phyloP scores from a whole-genome alignment of 2,113 vertebrate species.

The Plecotus auritus region DNA sequence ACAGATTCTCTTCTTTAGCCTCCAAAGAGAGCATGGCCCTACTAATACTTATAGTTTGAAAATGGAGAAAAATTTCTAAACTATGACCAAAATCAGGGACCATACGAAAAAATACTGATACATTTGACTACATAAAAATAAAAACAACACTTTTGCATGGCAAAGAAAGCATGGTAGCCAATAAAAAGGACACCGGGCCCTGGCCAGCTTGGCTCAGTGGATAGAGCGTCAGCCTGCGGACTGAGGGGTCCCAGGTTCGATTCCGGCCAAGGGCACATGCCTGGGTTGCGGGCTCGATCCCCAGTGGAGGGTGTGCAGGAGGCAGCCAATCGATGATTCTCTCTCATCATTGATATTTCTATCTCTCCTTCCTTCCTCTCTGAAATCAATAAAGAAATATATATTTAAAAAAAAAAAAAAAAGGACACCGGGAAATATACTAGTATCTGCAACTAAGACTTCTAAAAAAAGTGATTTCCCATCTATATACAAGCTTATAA shows the following conservation, averaged over 20 bases:
- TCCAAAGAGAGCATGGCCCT: not conserved
- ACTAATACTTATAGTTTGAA: not conserved
- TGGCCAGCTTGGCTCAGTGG: too few relatives aligned
- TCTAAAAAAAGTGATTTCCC: not conserved
- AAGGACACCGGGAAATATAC: not conserved
- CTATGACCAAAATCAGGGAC: not conserved
- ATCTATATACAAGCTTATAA: not conserved
- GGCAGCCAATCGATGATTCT: too few relatives aligned
- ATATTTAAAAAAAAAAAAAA: too few relatives aligned
- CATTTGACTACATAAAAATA: not conserved
- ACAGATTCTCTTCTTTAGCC: not conserved
- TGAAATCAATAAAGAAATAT: too few relatives aligned
- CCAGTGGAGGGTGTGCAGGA: too few relatives aligned
- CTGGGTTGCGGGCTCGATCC: too few relatives aligned
- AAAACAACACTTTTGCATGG: not conserved
- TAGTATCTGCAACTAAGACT: not conserved
- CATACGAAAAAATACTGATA: not conserved
- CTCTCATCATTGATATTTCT: too few relatives aligned
- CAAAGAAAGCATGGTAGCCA: not conserved
- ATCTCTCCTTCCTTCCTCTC: too few relatives aligned
- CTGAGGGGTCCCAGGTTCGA: too few relatives aligned
- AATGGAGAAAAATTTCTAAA: not conserved
- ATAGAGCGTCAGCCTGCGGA: too few relatives aligned
- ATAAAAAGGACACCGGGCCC: too few relatives aligned
- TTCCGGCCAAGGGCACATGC: too few relatives aligned